Evolutionary conservation across 2,888 invertebrate genomes (phyloP).

Genomic region (Tricholauxania praeusta): DNA sequence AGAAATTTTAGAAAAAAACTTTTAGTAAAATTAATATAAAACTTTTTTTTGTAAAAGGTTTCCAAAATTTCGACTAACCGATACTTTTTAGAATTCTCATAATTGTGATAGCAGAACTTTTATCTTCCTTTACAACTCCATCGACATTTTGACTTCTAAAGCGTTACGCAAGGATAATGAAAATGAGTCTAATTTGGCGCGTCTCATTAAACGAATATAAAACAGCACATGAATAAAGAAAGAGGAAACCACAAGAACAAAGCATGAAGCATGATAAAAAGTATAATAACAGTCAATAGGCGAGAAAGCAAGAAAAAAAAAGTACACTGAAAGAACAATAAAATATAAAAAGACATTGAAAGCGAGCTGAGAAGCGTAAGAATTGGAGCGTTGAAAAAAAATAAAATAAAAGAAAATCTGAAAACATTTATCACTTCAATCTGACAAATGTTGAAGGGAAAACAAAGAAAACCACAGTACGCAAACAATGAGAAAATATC

Average conservation of each 20-base stretch:
- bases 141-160: background rate
- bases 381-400: too few relatives aligned
- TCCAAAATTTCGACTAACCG: too few relatives aligned
- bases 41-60: too few relatives aligned
- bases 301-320: background rate
- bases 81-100: too few relatives aligned
- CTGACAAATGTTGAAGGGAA: conserved; percentile 34
- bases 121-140: too few relatives aligned
- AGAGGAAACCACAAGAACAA: background rate
- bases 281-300: conserved; percentile 10
- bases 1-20: too few relatives aligned
- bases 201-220: conserved; percentile 4
- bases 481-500: background rate
- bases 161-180: conserved; percentile 8
- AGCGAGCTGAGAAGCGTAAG: background rate
- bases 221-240: conserved; percentile 8
- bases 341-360: background rate
- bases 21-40: too few relatives aligned
- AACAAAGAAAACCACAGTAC: background rate
- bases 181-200: conserved; percentile 8
- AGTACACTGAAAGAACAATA: background rate
- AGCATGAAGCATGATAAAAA: background rate
- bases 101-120: too few relatives aligned
- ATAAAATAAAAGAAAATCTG: conserved; percentile 4
- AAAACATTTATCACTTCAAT: conserved; percentile 43